Base-by-base conservation (phyloP, 2,797 vertebrate genomes). In the Pipistrellus pipistrellus region DNA sequence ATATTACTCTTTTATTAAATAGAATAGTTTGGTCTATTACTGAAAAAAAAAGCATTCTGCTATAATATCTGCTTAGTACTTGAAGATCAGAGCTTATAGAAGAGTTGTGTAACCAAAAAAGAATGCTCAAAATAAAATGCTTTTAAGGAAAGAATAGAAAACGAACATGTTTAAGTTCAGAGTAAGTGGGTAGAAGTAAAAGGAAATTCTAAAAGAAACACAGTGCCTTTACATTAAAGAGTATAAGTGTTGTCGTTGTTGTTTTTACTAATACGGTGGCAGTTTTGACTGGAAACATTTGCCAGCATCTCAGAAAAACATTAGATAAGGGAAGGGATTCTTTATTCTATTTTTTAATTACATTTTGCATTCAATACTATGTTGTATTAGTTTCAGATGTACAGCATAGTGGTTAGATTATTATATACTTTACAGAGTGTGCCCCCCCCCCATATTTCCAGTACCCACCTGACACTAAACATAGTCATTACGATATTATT, bases 91-190 rank as follows among this genome's bases (percentile, higher is more conserved):
- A 10, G 69, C 77, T 90, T 64, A 20, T 0, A 44, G 41, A 51
- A 85, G 41, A 80, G 8, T 85, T 86, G 7, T 48, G 17, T 14
- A 94, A n/a, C 17, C 27, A 66, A 88, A 87, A 86, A 66, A 44
- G 27, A 35, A 21, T 66, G 20, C 69, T 90, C 41, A 77, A 59
- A 84, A 64, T 85, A 81, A 46, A 53, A 91, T 85, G 35, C 15
- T 76, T 64, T n/a, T 46, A 20, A 77, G 32, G 18, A 71, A 77
- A 85, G 2, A 75, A 72, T 68, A 8, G 53, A 73, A 75, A 44
- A 75, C 55, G 66, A 76, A 95, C 77, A 73, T 25, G 2, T 85
- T 80, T 66, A 66, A 88, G 59, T 72, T 96, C 62, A 62, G n/a
- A 87, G 35, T 68, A 57, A 93, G 57, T 41, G 35, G 25, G 5